Conservation (phyloP, 2,113 vertebrate species). For the Mus spicilegus region DNA sequence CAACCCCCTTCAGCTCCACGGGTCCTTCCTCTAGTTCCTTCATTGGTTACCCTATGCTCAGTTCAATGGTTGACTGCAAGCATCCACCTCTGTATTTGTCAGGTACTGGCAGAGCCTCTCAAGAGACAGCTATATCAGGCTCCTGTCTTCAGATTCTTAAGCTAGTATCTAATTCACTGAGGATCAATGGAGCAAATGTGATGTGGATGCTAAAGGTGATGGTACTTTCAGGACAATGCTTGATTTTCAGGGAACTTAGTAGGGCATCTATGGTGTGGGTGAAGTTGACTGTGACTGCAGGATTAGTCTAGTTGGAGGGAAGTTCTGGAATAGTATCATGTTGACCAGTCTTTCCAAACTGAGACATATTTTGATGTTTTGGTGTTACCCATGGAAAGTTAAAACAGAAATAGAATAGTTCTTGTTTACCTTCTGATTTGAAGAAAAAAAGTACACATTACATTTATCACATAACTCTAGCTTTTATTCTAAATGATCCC, state of each 20-base stretch:
- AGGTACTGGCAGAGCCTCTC: too few relatives aligned
- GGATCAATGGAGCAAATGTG: background rate
- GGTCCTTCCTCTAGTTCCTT: too few relatives aligned
- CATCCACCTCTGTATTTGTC: too few relatives aligned
- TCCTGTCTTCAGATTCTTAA: background rate
- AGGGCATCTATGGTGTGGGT: background rate
- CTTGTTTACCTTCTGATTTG: background rate
- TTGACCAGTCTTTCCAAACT: slow-evolving; percentile 16
- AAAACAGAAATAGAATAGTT: background rate
- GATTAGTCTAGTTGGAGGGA: too few relatives aligned
- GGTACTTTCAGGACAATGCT: background rate
- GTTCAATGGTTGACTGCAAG: too few relatives aligned
- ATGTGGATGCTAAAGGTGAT: background rate
- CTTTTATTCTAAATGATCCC: background rate
- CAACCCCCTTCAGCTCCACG: too few relatives aligned
- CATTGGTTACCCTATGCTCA: too few relatives aligned
- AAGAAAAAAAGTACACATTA: background rate
- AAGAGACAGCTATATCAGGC: too few relatives aligned
- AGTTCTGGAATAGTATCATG: background rate
- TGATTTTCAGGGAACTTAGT: background rate
- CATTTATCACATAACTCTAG: background rate
- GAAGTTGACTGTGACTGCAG: background rate
- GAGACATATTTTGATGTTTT: background rate
- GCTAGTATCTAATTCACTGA: background rate
- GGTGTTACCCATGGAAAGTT: background rate